Evolutionary conservation across 2,797 vertebrate genomes (phyloP).

Genomic region (Propithecus perrieri): DNA sequence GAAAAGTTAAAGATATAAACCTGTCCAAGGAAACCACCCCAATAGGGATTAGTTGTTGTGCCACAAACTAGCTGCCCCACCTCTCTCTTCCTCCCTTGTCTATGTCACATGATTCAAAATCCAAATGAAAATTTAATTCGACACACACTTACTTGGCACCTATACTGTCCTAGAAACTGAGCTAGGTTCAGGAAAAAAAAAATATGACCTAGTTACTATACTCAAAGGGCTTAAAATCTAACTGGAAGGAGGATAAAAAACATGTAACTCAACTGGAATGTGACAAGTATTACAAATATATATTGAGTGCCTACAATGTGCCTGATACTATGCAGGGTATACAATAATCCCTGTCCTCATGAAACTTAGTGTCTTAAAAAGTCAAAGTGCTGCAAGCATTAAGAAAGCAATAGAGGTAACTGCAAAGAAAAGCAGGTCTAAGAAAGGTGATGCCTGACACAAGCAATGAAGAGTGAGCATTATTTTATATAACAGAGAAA

Average conservation of each 20-base stretch:
- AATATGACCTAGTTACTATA: not conserved
- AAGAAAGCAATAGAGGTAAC: not conserved
- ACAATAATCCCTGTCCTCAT: not conserved
- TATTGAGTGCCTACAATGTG: not conserved
- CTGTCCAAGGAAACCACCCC: not conserved
- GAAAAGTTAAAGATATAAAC: slow-evolving; percentile 3
- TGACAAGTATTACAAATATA: not conserved
- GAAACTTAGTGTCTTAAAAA: not conserved
- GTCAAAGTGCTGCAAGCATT: not conserved
- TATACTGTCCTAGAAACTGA: not conserved
- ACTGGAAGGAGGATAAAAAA: not conserved
- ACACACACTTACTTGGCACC: not conserved
- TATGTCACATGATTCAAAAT: not conserved
- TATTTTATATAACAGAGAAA: not conserved
- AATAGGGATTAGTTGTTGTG: not conserved
- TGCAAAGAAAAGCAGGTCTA: not conserved
- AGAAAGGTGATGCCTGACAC: not conserved
- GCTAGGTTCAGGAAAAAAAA: not conserved
- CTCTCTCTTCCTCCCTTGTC: not conserved
- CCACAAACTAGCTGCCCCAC: not conserved
- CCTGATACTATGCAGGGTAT: not conserved
- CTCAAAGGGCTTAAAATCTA: not conserved
- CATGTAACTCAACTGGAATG: not conserved
- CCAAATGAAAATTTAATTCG: not conserved
- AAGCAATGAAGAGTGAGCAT: not conserved